A percentile compares a stretch with the other conserved stretches of the same genome.
Evolutionary conservation across 2,888 invertebrate species (phyloP).

Genomic region (Bruchidius siliquastri): DNA sequence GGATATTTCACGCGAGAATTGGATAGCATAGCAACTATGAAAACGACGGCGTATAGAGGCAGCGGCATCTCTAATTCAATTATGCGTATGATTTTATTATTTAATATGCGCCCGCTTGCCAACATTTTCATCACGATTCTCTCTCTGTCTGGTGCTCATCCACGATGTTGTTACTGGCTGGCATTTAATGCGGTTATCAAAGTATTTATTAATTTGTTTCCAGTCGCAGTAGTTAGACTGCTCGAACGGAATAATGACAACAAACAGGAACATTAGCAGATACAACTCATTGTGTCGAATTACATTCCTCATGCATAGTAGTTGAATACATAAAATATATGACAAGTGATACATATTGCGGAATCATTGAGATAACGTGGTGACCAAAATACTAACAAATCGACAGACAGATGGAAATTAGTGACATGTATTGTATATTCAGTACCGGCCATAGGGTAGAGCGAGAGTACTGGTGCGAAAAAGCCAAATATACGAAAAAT

Average conservation of each 20-base stretch:
- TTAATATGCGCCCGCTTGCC: conserved; percentile 27
- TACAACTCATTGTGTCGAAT: too few relatives aligned
- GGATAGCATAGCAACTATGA: neutral
- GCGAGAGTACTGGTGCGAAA: too few relatives aligned
- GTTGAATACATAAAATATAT: too few relatives aligned
- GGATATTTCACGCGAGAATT: neutral
- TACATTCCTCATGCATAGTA: too few relatives aligned
- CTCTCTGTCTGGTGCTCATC: conserved; percentile 6
- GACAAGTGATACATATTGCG: too few relatives aligned
- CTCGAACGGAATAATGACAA: neutral
- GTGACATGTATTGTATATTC: too few relatives aligned
- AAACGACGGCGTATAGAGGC: conserved; percentile 6
- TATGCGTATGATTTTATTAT: conserved; percentile 36
- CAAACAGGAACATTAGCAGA: too few relatives aligned
- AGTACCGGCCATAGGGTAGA: too few relatives aligned
- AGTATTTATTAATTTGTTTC: conserved; percentile 22
- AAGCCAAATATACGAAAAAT: too few relatives aligned
- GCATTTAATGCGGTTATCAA: conserved; percentile 19
- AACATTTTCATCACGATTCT: conserved; percentile 17
- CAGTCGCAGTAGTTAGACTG: neutral
- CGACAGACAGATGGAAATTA: neutral
- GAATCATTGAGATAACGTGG: too few relatives aligned
- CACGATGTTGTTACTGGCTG: conserved; percentile 19
- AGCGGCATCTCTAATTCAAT: conserved; percentile 33
- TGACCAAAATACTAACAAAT: neutral